Percentiles rank a stretch among this genome's conserved stretches.
These are phyloP conservation scores for Podocnemis expansa DNA, from an alignment of 2,113 vertebrate species.

Conservation along the genomic window DNA sequence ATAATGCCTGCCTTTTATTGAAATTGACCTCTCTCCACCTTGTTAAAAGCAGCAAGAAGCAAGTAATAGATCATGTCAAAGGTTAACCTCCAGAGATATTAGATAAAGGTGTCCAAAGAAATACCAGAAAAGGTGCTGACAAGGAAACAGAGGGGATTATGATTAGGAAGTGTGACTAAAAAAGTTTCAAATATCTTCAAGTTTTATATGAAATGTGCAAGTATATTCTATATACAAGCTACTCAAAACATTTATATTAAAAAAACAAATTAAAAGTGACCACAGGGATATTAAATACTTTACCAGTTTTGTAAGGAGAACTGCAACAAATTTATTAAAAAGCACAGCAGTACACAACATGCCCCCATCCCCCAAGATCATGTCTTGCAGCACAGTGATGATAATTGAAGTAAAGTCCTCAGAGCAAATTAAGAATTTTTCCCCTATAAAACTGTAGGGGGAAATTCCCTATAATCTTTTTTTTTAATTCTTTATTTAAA, in stretches of 20 bases:
- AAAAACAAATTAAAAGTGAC: slow-evolving; percentile 57
- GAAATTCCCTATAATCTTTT: background rate
- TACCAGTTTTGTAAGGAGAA: slow-evolving; percentile 25
- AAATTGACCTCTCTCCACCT: slow-evolving; percentile 53
- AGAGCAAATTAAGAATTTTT: background rate
- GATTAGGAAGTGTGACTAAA: slow-evolving; percentile 65
- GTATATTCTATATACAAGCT: slow-evolving; percentile 61
- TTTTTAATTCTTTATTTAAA: background rate
- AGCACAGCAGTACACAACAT: background rate
- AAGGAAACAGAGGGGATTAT: slow-evolving; percentile 65
- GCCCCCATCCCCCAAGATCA: background rate
- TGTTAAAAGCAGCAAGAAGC: slow-evolving; percentile 62
- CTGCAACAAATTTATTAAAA: slow-evolving; percentile 23
- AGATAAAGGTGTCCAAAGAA: slow-evolving; percentile 67
- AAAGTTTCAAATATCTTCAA: slow-evolving; percentile 56
- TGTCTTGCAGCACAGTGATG: background rate
- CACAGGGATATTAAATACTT: slow-evolving; percentile 25
- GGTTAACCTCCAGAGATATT: slow-evolving; percentile 66
- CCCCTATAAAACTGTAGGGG: background rate
- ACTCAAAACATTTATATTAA: slow-evolving; percentile 56
- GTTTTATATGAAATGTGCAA: slow-evolving; percentile 60
- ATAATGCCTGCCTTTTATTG: slow-evolving; percentile 41
- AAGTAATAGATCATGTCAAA: slow-evolving; percentile 73
- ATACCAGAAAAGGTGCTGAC: slow-evolving; percentile 61
- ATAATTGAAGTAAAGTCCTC: background rate